Evolutionary conservation across 1,140 invertebrate genomes (phyloP).

Genomic region (Berghia stephanieae): DNA sequence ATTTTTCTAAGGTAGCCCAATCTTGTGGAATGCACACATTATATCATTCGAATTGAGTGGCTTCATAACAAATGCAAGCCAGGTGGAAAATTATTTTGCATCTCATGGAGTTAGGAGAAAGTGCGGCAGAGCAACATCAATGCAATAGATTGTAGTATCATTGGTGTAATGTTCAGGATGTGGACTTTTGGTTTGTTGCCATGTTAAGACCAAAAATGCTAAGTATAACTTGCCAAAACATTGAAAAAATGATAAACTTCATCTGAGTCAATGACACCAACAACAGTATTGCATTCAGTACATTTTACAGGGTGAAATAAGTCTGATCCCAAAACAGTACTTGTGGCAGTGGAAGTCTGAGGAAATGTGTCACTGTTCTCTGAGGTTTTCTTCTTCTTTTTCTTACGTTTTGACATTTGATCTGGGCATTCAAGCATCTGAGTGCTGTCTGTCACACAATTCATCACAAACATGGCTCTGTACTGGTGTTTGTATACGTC

Average conservation of each 20-base stretch:
- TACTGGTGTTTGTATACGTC: conserved; percentile 72
- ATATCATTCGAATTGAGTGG: too few relatives aligned
- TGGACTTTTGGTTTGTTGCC: too few relatives aligned
- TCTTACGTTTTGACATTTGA: conserved; percentile 48
- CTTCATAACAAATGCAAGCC: too few relatives aligned
- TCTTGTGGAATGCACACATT: too few relatives aligned
- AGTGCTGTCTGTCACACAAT: conserved; percentile 69
- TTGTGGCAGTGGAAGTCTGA: conserved; percentile 12
- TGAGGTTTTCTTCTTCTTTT: conserved; percentile 44
- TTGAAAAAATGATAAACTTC: conserved; percentile 78
- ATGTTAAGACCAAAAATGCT: too few relatives aligned
- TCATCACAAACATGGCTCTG: conserved; percentile 76
- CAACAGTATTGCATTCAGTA: conserved; percentile 71
- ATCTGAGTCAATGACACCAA: conserved; percentile 73
- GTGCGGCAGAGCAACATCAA: too few relatives aligned
- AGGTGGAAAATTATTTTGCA: too few relatives aligned
- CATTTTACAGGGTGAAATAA: conserved; percentile 72
- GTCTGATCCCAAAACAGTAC: conserved; percentile 56
- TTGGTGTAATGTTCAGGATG: too few relatives aligned
- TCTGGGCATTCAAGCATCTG: conserved; percentile 66
- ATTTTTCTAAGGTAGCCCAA: too few relatives aligned
- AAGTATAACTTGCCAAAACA: conserved; percentile 71
- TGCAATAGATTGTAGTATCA: too few relatives aligned
- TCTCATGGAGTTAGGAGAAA: too few relatives aligned
- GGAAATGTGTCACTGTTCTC: conserved; percentile 14